Evolutionary conservation across 1,140 invertebrate genomes (phyloP).

Genomic region (Ceratitis capitata): DNA sequence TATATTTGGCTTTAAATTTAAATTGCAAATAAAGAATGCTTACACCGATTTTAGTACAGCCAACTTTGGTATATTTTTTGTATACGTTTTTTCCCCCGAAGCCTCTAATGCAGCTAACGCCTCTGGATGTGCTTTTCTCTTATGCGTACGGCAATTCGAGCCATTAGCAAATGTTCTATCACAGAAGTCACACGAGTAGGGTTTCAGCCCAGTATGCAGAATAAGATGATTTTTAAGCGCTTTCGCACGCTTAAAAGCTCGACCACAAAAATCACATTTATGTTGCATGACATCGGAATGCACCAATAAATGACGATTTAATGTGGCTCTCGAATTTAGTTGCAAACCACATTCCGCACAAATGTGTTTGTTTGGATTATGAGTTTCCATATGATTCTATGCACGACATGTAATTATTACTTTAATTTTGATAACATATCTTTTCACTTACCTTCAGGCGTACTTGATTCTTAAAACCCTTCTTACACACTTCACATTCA

Average conservation of each 20-base stretch:
- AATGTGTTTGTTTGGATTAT: constrained; percentile 66
- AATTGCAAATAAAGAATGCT: background rate
- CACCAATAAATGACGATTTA: constrained; percentile 67
- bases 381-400: constrained; percentile 63
- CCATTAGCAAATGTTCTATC: constrained; percentile 63
- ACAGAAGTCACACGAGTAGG: constrained; percentile 64
- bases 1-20: background rate
- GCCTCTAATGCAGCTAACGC: constrained; percentile 56
- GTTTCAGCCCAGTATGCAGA: constrained; percentile 59
- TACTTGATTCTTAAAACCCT: constrained; percentile 61
- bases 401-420: background rate
- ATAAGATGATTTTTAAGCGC: constrained; percentile 59
- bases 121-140: constrained; percentile 61
- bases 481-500: constrained; percentile 66
- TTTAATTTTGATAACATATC: background rate
- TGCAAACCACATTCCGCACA: constrained; percentile 67
- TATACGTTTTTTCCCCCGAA: constrained; percentile 49
- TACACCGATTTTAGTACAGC: constrained; percentile 57
- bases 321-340: constrained; percentile 65
- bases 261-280: constrained; percentile 57
- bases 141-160: constrained; percentile 64
- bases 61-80: constrained; percentile 62
- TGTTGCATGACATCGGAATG: constrained; percentile 66
- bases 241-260: constrained; percentile 50
- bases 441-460: constrained; percentile 48